Evolutionary conservation across 1,140 invertebrate species (phyloP).

Genomic region (Aphis craccivora): DNA sequence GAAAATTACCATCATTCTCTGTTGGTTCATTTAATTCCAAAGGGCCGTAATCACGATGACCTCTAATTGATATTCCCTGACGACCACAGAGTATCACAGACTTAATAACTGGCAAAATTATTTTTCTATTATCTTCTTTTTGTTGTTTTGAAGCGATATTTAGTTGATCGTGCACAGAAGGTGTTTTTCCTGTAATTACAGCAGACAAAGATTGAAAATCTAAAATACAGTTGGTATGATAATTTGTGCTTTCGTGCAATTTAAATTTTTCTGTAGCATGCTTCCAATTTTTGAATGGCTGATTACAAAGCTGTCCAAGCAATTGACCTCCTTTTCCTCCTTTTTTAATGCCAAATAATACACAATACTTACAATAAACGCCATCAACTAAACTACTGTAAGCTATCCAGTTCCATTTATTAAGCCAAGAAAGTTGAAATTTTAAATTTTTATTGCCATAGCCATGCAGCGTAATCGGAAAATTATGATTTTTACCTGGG

Average conservation of each 20-base stretch:
- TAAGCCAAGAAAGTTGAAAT: background rate
- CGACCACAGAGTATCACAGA: too few relatives aligned
- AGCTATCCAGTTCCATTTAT: background rate
- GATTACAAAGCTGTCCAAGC: background rate
- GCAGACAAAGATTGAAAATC: background rate
- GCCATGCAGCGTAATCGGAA: background rate
- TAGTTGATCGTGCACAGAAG: background rate
- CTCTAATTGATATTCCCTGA: too few relatives aligned
- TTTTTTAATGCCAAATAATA: background rate
- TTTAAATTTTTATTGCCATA: background rate
- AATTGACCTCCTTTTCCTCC: background rate
- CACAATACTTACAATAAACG: background rate
- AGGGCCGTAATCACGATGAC: too few relatives aligned
- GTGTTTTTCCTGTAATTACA: background rate
- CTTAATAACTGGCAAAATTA: background rate
- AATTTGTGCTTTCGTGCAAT: background rate
- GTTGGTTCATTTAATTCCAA: too few relatives aligned
- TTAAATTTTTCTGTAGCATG: background rate
- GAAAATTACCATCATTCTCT: too few relatives aligned
- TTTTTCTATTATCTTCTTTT: slow-evolving; percentile 28
- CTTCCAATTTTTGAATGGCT: background rate
- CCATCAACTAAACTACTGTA: slow-evolving; percentile 11
- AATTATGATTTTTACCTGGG: background rate
- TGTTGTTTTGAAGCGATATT: background rate
- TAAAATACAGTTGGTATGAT: background rate